These are phyloP conservation scores for Sericinus montela DNA, from an alignment of 2,888 invertebrate species.

Conservation along the genomic window DNA sequence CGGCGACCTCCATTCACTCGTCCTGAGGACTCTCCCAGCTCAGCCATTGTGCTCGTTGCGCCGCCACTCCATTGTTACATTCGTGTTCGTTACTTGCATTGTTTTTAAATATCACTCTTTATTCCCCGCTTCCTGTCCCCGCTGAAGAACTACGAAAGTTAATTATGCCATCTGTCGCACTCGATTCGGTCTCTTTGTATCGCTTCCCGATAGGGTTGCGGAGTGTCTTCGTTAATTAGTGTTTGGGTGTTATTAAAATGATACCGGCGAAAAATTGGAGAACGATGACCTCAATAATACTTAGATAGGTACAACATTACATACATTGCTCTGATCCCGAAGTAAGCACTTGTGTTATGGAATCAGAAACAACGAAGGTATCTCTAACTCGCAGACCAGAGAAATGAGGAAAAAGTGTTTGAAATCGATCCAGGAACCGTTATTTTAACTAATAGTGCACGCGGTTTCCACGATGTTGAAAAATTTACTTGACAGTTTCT, in stretches of 20 bases:
- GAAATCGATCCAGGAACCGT: no score
- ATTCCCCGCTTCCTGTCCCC: conserved; percentile 19
- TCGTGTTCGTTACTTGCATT: conserved; percentile 20
- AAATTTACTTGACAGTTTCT: no score
- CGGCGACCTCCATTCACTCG: conserved; percentile 17
- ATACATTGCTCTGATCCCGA: no score
- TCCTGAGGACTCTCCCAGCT: conserved; percentile 14
- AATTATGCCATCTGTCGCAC: conserved; percentile 46
- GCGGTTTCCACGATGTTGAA: no score
- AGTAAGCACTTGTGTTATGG: no score
- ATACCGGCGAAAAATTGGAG: background rate
- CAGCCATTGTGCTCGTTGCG: conserved; percentile 10
- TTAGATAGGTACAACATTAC: no score
- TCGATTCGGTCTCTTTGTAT: conserved; percentile 10
- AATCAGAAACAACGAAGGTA: no score
- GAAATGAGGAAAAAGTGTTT: no score
- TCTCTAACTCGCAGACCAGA: no score
- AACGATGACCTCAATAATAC: no score
- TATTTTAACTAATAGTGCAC: no score
- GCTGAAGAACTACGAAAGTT: conserved; percentile 26
- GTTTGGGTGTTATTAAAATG: background rate
- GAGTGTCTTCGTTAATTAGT: conserved; percentile 17
- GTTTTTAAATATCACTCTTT: conserved; percentile 21
- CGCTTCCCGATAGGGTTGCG: conserved; percentile 4
- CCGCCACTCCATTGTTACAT: conserved; percentile 16